Evolutionary conservation across 2,113 vertebrate species (phyloP).

Genomic region (Sylvicapra grimmia): DNA sequence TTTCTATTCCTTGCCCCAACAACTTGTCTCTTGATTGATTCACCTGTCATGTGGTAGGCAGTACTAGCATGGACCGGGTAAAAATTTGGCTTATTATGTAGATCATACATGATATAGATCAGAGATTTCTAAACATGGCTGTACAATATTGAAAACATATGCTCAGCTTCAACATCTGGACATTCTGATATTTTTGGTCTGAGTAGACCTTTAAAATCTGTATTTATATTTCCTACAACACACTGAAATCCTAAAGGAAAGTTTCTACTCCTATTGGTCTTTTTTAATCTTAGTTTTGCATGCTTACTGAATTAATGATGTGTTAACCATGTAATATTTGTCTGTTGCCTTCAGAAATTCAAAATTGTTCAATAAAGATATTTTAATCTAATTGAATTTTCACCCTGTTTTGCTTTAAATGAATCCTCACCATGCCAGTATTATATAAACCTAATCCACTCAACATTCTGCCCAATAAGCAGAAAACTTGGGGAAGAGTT

Average conservation of each 20-base stretch:
- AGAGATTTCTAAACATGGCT: not conserved
- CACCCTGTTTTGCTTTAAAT: not conserved
- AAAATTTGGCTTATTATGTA: not conserved
- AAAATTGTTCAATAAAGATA: not conserved
- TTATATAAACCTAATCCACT: not conserved
- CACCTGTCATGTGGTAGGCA: not conserved
- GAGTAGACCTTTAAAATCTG: not conserved
- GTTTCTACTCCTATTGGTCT: not conserved
- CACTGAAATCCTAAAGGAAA: not conserved
- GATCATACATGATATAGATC: not conserved
- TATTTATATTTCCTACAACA: not conserved
- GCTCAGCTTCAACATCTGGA: not conserved
- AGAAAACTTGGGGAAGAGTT: not conserved
- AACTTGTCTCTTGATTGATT: not conserved
- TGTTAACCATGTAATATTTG: not conserved
- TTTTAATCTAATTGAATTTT: not conserved
- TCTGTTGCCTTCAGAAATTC: not conserved
- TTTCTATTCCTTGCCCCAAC: not conserved
- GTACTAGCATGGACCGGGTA: not conserved
- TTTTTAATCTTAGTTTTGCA: not conserved
- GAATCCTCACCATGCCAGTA: not conserved
- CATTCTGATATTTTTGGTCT: not conserved
- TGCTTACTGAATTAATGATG: not conserved
- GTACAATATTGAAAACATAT: not conserved
- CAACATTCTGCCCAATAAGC: not conserved